Conservation (phyloP, 2,113 vertebrate species). For the Trichomycterus rosablanca region DNA sequence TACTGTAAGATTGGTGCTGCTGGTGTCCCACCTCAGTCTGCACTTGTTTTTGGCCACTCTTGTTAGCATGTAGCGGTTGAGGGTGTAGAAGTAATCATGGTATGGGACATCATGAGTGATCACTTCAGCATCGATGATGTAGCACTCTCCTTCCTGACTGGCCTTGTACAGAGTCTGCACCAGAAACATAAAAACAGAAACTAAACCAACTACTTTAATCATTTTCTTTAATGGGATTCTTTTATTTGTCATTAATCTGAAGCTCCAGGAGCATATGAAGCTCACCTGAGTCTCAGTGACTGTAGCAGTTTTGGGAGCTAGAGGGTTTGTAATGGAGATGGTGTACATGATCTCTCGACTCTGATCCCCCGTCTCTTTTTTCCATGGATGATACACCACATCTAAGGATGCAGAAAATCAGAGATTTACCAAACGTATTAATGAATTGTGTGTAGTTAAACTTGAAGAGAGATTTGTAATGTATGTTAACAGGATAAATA, state of each 20-base stretch:
- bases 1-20: no score
- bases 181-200: neutral
- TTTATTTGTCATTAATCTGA: no score
- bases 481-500: no score
- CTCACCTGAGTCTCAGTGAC: constrained; percentile 91
- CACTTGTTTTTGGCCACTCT: constrained; percentile 95
- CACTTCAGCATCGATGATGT: constrained; percentile 94
- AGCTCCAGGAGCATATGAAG: no score
- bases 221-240: no score
- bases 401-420: constrained; percentile 58
- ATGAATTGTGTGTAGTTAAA: no score
- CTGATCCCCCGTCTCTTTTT: constrained; percentile 91
- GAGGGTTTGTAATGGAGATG: constrained; percentile 90
- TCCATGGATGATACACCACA: constrained; percentile 93
- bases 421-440: no score
- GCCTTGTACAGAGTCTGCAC: constrained; percentile 92
- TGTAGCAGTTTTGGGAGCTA: constrained; percentile 94
- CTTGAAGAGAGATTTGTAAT: neutral
- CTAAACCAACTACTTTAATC: no score
- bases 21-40: constrained; percentile 62
- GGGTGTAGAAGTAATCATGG: constrained; percentile 98
- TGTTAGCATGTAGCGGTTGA: constrained; percentile 97
- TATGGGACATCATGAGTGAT: constrained; percentile 95
- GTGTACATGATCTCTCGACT: constrained; percentile 92
- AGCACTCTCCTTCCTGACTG: constrained; percentile 95